Conservation (phyloP, 2,888 invertebrate species). For the Eupithecia vulgata region DNA sequence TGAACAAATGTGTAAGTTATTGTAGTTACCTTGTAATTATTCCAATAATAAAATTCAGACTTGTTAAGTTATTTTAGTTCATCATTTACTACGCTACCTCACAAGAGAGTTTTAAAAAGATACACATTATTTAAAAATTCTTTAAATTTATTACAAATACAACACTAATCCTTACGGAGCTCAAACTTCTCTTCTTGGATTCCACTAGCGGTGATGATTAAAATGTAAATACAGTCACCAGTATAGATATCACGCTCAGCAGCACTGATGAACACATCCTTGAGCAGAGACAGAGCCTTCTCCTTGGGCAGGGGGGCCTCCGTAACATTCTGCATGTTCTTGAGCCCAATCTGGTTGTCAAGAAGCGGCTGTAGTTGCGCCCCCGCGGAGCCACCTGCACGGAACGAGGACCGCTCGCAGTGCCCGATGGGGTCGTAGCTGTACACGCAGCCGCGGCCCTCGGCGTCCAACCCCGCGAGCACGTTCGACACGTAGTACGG, state of each 20-base stretch:
- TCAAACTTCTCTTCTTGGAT: slow-evolving; percentile 89
- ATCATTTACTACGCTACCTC: slow-evolving; percentile 39
- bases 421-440: slow-evolving; percentile 99
- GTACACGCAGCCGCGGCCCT: slow-evolving; percentile 97
- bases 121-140: slow-evolving; percentile 36
- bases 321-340: slow-evolving; percentile 91
- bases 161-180: slow-evolving; percentile 92
- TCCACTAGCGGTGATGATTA: slow-evolving; percentile 95
- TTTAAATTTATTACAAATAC: slow-evolving; percentile 46
- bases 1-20: slow-evolving; percentile 72
- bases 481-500: slow-evolving; percentile 98
- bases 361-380: slow-evolving; percentile 96
- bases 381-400: slow-evolving; percentile 96
- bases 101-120: not conserved
- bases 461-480: slow-evolving; percentile 95
- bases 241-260: slow-evolving; percentile 99
- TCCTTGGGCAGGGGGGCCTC: slow-evolving; percentile 88
- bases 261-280: slow-evolving; percentile 98
- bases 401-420: slow-evolving; percentile 92
- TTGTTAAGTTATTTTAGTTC: slow-evolving; percentile 58
- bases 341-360: slow-evolving; percentile 97
- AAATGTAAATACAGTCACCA: slow-evolving; percentile 94
- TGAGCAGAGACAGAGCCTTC: slow-evolving; percentile 92
- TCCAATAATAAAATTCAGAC: slow-evolving; percentile 69
- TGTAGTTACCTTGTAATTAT: slow-evolving; percentile 74